These are phyloP conservation scores for Dermochelys coriacea DNA, from an alignment of 2,797 vertebrate species.

Conservation along the genomic window DNA sequence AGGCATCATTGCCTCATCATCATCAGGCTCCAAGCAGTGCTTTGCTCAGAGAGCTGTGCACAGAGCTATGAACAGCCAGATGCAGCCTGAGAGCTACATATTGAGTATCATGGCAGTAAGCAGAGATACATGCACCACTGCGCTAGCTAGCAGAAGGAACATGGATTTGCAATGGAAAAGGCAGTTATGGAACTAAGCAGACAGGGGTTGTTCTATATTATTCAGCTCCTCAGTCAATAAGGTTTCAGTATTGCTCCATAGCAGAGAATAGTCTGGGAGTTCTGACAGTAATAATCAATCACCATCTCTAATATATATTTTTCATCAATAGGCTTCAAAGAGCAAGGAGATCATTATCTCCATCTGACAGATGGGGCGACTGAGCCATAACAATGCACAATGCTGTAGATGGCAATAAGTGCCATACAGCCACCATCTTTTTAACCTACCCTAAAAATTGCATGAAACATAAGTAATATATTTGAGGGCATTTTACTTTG, in stretches of 20 bases:
- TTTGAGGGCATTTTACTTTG: background rate
- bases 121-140: constrained; percentile 6
- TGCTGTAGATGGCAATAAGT: background rate
- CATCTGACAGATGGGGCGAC: background rate
- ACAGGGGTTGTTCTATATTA: background rate
- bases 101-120: background rate
- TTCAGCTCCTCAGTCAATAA: background rate
- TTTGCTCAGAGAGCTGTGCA: background rate
- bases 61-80: constrained; percentile 45
- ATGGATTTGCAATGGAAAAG: background rate
- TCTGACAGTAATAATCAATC: background rate
- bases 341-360: background rate
- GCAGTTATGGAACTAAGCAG: accelerated
- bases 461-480: background rate
- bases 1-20: constrained; percentile 29
- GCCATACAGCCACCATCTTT: background rate
- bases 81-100: background rate
- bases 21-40: background rate
- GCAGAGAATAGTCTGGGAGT: background rate
- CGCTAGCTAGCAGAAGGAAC: background rate
- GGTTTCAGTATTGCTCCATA: background rate
- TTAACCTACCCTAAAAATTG: background rate
- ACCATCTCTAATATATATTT: accelerated
- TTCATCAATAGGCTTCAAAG: background rate
- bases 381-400: background rate